Evolutionary conservation across 2,113 vertebrate species (phyloP).

Genomic region (Bambusicola thoracicus): DNA sequence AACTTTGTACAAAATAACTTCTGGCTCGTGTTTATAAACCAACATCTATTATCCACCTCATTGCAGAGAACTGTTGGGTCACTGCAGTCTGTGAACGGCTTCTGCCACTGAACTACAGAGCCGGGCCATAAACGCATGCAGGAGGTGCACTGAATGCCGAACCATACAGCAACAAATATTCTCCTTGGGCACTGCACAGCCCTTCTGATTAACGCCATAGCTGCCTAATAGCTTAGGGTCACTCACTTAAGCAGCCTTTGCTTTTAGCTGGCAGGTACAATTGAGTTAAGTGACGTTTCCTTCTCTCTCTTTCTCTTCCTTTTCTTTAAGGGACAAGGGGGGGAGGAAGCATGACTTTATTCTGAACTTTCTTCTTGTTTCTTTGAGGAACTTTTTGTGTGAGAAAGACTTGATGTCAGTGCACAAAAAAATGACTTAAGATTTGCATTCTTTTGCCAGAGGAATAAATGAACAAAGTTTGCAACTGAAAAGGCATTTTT

Average conservation of each 20-base stretch:
- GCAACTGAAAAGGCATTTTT: constrained; percentile 85
- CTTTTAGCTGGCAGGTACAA: constrained; percentile 48
- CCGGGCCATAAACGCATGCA: neutral
- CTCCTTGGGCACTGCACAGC: neutral
- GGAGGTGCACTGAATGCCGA: neutral
- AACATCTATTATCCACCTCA: neutral
- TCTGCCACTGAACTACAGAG: neutral
- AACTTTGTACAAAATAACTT: neutral
- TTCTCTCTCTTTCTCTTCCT: neutral
- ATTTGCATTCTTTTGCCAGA: constrained; percentile 79
- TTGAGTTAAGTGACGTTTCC: constrained; percentile 49
- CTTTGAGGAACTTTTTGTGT: constrained; percentile 59
- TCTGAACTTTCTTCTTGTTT: constrained; percentile 73
- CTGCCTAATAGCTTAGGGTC: neutral
- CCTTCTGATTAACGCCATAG: neutral
- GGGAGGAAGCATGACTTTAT: constrained; percentile 65
- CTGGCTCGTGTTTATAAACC: neutral
- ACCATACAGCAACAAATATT: neutral
- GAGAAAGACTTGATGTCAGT: constrained; percentile 68
- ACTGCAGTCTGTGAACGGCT: neutral
- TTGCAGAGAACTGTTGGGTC: neutral
- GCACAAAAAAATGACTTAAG: constrained; percentile 78
- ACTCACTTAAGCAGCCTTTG: constrained; percentile 24
- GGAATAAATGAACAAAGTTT: constrained; percentile 82
- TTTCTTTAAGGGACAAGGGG: neutral